Conservation (phyloP, 2,113 vertebrate species). For the Eurypyga helias region DNA sequence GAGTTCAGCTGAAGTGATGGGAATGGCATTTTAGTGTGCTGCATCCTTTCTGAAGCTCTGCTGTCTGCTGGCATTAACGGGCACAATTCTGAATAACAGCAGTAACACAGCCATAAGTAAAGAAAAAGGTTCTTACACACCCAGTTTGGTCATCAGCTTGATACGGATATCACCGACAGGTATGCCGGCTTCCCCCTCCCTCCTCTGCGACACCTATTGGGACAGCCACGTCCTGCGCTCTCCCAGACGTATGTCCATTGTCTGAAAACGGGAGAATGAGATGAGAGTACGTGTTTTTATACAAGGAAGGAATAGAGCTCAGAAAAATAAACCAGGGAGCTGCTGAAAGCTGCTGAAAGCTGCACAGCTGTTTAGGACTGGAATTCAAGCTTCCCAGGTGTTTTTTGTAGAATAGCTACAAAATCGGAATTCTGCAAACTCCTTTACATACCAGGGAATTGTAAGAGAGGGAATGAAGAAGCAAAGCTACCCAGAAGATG, state of each 20-base stretch:
- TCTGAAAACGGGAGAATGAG: not conserved
- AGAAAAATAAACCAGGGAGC: not conserved
- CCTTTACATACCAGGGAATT: not conserved
- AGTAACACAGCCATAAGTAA: not conserved
- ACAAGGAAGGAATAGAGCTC: not conserved
- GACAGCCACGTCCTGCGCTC: accelerated
- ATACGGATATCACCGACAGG: not conserved
- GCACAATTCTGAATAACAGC: not conserved
- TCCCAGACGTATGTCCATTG: accelerated
- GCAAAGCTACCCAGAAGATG: not conserved
- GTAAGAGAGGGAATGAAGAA: not conserved
- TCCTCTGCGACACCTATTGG: not conserved
- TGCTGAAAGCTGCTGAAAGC: not conserved
- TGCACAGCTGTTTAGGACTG: not conserved
- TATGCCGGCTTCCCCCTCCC: not conserved
- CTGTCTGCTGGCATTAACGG: too few species aligned
- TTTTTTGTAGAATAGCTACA: not conserved
- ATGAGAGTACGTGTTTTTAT: not conserved
- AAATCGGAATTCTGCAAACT: not conserved
- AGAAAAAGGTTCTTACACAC: not conserved
- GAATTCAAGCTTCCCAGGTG: not conserved
- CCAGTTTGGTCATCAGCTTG: not conserved
- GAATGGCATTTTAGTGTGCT: not conserved
- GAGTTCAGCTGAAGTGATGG: not conserved
- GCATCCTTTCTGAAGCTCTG: not conserved